Evolutionary conservation across 2,113 vertebrate genomes (phyloP).

Genomic region (Catharus bicknelli): DNA sequence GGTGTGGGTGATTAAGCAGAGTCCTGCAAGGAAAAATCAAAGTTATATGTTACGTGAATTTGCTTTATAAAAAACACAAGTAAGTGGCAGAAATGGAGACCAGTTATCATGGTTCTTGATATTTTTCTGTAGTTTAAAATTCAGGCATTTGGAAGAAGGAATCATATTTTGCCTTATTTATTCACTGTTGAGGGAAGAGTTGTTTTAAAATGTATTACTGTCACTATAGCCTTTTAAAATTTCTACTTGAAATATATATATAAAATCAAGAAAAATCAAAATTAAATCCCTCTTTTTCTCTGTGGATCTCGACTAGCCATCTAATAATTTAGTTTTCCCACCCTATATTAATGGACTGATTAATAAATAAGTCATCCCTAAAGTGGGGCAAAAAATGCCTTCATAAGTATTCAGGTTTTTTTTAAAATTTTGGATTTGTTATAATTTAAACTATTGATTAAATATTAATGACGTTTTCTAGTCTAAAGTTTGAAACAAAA

Average conservation of each 20-base stretch:
- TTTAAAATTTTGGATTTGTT: not conserved
- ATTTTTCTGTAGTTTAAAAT: not conserved
- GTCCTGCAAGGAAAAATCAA: not conserved
- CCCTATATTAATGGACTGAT: not conserved
- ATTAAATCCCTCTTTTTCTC: not conserved
- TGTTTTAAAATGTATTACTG: not conserved
- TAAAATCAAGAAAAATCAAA: not conserved
- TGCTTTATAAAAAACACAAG: not conserved
- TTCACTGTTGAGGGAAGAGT: not conserved
- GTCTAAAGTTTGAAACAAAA: not conserved
- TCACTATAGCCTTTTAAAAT: not conserved
- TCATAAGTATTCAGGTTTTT: not conserved
- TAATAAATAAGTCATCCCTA: not conserved
- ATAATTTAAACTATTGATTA: not conserved
- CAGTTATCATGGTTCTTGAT: not conserved
- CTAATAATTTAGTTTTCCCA: not conserved
- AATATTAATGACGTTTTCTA: not conserved
- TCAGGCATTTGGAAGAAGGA: not conserved
- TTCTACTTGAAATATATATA: not conserved
- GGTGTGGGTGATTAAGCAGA: constrained; percentile 5
- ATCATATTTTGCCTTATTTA: not conserved
- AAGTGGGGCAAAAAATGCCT: not conserved
- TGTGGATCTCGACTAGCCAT: not conserved
- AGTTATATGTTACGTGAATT: not conserved
- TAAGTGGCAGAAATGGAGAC: not conserved